Base-by-base conservation (phyloP, 2,797 vertebrate species). In the Gymnothorax javanicus region DNA sequence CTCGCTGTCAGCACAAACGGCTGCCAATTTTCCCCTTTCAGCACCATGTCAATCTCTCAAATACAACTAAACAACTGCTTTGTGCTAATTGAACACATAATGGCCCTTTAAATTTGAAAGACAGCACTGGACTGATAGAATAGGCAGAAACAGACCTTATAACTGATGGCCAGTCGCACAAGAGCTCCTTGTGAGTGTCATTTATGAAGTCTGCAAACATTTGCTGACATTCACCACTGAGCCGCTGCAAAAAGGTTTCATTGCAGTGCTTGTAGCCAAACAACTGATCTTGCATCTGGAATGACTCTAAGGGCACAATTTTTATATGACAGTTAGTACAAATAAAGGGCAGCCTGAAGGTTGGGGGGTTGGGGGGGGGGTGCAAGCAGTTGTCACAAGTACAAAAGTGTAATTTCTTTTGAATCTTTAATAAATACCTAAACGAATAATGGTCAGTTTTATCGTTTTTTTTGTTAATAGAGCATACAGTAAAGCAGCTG, bases 301-400 rank as follows among this genome's bases (percentile, higher is more conserved):
- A 83, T 25, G 57, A 33, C 57, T 83, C 82, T 83, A 59, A 33
- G 25, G 82, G 59, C 50, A 81, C 77, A 81, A 56, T 43, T 43
- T 43, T 43, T 43, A 43, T 43, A 43, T 43, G 33, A 43, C 33
- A 43, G 33, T 43, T 43, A 43, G 33, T 43, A 43, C 33, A 43
- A 1, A 43, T 43, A 43, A 1, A 43, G 33, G 33, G 33, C 33
- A 1, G 33, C 33, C 33, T 43, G 33, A 43, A 43, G 33, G 33
- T 43, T 43, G 33, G 1, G 33, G 33, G 33, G 33, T 1, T 43
- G 1, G 33, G 33, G 33, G 33, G 33, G n/a, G n/a, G n/a, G n/a
- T n/a, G n/a, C n/a, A n/a, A n/a, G n/a, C n/a, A n/a, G n/a, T n/a
- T n/a, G n/a, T n/a, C n/a, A n/a, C n/a, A n/a, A n/a, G n/a, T n/a